These are phyloP conservation scores for Smittia aterrima DNA, from an alignment of 2,888 invertebrate species.

Conservation along the genomic window DNA sequence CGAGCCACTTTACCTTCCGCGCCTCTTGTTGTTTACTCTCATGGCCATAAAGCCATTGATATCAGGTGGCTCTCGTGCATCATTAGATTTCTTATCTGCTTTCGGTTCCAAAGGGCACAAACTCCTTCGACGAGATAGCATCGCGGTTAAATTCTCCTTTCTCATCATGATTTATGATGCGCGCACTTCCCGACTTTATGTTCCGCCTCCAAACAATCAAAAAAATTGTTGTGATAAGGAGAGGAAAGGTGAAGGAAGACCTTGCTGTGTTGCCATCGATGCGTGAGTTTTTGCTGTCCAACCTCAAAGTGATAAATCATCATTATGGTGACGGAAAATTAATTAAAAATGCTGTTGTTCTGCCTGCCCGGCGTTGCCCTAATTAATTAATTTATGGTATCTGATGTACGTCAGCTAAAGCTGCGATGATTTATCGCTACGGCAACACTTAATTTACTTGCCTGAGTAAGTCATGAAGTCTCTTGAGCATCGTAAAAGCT, in stretches of 20 bases:
- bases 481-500: neutral
- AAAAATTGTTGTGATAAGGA: neutral
- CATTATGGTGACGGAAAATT: conserved; percentile 19
- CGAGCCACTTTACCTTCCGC: neutral
- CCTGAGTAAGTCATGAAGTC: conserved; percentile 11
- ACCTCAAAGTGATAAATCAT: conserved; percentile 16
- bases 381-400: conserved; percentile 38
- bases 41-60: neutral
- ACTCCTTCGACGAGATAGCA: neutral
- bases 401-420: conserved; percentile 7
- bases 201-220: neutral
- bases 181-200: neutral
- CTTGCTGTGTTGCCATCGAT: neutral
- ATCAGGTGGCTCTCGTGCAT: conserved; percentile 26
- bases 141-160: neutral
- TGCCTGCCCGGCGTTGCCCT: neutral
- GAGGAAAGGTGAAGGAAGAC: neutral
- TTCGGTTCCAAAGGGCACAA: neutral
- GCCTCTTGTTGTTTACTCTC: conserved; percentile 6
- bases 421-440: conserved; percentile 19
- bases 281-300: neutral
- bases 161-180: conserved; percentile 11
- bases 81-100: neutral
- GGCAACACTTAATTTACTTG: neutral
- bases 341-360: conserved; percentile 33